Evolutionary conservation across 2,113 vertebrate species (phyloP).

Genomic region (Pachycephala philippinensis): DNA sequence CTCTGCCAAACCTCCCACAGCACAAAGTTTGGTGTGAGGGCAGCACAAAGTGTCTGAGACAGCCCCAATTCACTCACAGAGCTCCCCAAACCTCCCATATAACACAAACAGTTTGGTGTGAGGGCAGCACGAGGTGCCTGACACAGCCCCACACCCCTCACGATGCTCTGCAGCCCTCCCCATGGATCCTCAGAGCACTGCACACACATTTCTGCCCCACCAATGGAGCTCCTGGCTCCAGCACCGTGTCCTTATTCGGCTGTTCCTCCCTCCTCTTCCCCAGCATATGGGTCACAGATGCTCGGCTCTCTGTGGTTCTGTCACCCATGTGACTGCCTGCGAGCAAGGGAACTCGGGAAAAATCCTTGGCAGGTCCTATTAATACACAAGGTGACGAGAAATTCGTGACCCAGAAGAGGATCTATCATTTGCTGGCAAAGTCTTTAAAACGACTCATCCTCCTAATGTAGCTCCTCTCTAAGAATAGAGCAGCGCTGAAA

Average conservation of each 20-base stretch:
- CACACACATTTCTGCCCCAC: not conserved
- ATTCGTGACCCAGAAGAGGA: slow-evolving; percentile 37
- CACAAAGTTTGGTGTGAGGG: too few species aligned
- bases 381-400: slow-evolving; percentile 34
- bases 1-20: too few species aligned
- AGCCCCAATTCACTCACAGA: too few species aligned
- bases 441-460: not conserved
- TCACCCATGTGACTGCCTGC: not conserved
- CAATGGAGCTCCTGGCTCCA: not conserved
- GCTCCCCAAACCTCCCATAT: not conserved
- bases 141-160: not conserved
- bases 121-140: not conserved
- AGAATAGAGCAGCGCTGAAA: slow-evolving; percentile 41
- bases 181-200: not conserved
- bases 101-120: not conserved
- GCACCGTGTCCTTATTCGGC: not conserved
- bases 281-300: slow-evolving; percentile 47
- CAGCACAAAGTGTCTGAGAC: too few species aligned
- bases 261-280: not conserved
- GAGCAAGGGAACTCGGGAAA: not conserved
- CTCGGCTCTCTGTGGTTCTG: not conserved
- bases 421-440: slow-evolving; percentile 15
- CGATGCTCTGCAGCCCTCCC: not conserved
- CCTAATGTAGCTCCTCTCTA: slow-evolving; percentile 10
- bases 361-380: slow-evolving; percentile 34